phyloP scores from a whole-genome alignment of 2,113 vertebrate genomes.

The Odontesthes bonariensis region DNA sequence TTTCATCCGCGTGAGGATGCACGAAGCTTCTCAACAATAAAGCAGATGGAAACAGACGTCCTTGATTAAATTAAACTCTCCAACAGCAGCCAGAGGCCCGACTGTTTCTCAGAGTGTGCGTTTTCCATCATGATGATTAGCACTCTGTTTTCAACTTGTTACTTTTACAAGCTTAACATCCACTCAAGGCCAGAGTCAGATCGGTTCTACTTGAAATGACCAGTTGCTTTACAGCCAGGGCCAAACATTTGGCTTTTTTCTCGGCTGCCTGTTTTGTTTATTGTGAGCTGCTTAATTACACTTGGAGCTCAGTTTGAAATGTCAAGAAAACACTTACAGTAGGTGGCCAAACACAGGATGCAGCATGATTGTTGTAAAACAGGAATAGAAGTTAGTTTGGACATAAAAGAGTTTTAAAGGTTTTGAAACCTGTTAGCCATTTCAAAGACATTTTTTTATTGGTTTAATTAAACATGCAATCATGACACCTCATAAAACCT shows the following conservation, averaged over 20 bases:
- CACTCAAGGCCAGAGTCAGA: slow-evolving; percentile 26
- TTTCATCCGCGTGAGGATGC: slow-evolving; percentile 60
- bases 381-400: slow-evolving; percentile 56
- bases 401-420: slow-evolving; percentile 49
- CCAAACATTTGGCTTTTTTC: slow-evolving; percentile 41
- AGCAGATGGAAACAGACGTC: slow-evolving; percentile 59
- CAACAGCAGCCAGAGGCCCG: slow-evolving; percentile 37
- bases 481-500: slow-evolving; percentile 73
- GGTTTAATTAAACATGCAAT: slow-evolving; percentile 69
- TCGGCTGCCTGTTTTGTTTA: slow-evolving; percentile 41
- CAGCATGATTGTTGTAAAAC: slow-evolving; percentile 43
- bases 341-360: slow-evolving; percentile 58
- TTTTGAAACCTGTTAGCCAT: slow-evolving; percentile 62
- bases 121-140: slow-evolving; percentile 62
- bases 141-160: slow-evolving; percentile 56
- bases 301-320: slow-evolving; percentile 37
- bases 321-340: slow-evolving; percentile 35
- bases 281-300: slow-evolving; percentile 54
- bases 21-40: slow-evolving; percentile 56
- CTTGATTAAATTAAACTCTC: slow-evolving; percentile 57
- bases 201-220: slow-evolving; percentile 30
- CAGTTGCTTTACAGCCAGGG: slow-evolving; percentile 4
- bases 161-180: slow-evolving; percentile 60
- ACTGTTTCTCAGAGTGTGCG: slow-evolving; percentile 42
- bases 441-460: slow-evolving; percentile 66